Evolutionary conservation across 2,797 vertebrate species (phyloP).

Genomic region (Cynopterus sphinx): DNA sequence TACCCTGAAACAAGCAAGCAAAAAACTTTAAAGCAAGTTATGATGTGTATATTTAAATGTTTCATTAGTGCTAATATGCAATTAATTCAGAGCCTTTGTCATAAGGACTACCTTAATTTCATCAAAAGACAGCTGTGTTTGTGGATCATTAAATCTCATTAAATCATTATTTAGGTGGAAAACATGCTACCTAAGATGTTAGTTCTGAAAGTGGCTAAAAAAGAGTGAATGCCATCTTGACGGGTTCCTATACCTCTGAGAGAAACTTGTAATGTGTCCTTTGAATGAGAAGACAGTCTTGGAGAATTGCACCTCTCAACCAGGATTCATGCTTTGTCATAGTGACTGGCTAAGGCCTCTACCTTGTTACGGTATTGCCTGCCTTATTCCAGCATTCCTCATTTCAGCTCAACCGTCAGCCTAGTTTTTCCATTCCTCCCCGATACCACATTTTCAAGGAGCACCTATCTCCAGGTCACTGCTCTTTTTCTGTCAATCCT

Average conservation of each 20-base stretch:
- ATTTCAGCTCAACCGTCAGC: neutral
- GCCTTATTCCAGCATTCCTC: neutral
- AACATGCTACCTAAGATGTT: neutral
- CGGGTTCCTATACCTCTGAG: neutral
- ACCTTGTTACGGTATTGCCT: neutral
- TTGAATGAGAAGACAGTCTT: neutral
- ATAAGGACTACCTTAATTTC: neutral
- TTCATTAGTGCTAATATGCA: neutral
- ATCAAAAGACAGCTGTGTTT: neutral
- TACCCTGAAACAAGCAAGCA: slow-evolving; percentile 62
- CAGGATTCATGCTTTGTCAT: neutral
- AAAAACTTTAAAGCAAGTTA: neutral
- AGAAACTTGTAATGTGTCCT: neutral
- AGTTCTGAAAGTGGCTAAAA: neutral
- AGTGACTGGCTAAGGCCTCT: neutral
- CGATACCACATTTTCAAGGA: neutral
- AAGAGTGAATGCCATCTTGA: neutral
- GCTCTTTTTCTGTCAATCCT: neutral
- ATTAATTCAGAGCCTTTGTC: neutral
- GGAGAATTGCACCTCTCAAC: neutral
- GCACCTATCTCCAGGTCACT: neutral
- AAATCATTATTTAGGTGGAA: neutral
- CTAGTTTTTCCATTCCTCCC: neutral
- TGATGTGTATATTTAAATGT: neutral
- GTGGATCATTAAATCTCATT: neutral